These are phyloP conservation scores for Drosophila recens DNA, from an alignment of 2,888 invertebrate species.

Conservation along the genomic window DNA sequence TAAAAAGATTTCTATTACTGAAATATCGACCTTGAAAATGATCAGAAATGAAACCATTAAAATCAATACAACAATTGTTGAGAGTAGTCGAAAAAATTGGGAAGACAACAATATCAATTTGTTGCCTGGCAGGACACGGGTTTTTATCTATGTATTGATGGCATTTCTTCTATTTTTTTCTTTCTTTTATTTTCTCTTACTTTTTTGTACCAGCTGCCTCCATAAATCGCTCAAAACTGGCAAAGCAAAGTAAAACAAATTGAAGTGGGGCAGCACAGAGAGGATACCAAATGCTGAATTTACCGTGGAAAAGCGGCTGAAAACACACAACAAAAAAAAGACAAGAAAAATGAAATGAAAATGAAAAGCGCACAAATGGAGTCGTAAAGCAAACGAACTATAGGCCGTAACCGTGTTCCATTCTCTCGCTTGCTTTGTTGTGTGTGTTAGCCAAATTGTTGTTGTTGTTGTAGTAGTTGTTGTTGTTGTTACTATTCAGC, in stretches of 20 bases:
- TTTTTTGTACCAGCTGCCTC: constrained; percentile 43
- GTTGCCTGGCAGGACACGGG: constrained; percentile 37
- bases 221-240: constrained; percentile 79
- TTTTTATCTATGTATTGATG: constrained; percentile 68
- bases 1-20: neutral
- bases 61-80: constrained; percentile 25
- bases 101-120: constrained; percentile 62
- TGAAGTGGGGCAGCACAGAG: constrained; percentile 54
- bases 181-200: constrained; percentile 12
- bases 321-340: constrained; percentile 23
- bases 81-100: neutral
- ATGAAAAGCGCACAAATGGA: constrained; percentile 77
- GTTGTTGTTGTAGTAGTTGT: constrained; percentile 8
- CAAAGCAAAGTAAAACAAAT: constrained; percentile 78
- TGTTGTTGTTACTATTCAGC: constrained; percentile 32
- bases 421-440: neutral
- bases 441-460: too few species aligned
- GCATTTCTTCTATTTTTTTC: constrained; percentile 12
- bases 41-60: neutral
- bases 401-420: constrained; percentile 35
- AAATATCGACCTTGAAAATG: constrained; percentile 21
- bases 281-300: constrained; percentile 43
- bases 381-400: constrained; percentile 75
- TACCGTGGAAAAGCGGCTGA: constrained; percentile 44
- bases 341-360: constrained; percentile 24